Percentiles rank a stretch among this genome's conserved stretches.
These are phyloP conservation scores for Notodonta ziczac DNA, from an alignment of 2,888 invertebrate species.

Conservation along the genomic window DNA sequence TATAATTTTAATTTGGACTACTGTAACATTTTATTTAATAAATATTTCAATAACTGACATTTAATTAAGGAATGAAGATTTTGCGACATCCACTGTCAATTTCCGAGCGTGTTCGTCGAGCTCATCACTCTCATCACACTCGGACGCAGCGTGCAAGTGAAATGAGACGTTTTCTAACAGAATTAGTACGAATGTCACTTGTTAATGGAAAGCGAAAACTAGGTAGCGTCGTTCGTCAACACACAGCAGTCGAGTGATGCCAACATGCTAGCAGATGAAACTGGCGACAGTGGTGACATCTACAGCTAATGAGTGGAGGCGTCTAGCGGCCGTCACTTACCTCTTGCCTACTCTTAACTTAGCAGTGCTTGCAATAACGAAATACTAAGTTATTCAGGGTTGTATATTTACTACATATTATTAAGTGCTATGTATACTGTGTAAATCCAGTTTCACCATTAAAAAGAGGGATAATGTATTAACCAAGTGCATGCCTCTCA, in stretches of 20 bases:
- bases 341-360: slow-evolving; percentile 74
- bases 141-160: no score
- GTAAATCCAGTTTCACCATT: slow-evolving; percentile 28
- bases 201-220: slow-evolving; percentile 7
- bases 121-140: no score
- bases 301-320: slow-evolving; percentile 43
- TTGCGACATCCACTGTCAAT: no score
- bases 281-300: slow-evolving; percentile 31
- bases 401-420: slow-evolving; percentile 22
- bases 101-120: no score
- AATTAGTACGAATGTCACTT: background rate
- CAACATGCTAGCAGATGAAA: slow-evolving; percentile 39
- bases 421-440: slow-evolving; percentile 25
- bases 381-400: slow-evolving; percentile 51
- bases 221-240: slow-evolving; percentile 10
- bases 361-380: slow-evolving; percentile 74
- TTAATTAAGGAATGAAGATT: no score
- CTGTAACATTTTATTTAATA: no score
- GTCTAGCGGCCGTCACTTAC: slow-evolving; percentile 56
- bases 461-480: background rate
- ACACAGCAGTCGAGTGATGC: slow-evolving; percentile 10
- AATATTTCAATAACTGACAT: no score
- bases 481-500: background rate
- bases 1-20: no score
- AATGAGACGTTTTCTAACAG: no score